Percentiles rank a stretch among this genome's conserved stretches.
Evolutionary conservation across 2,113 vertebrate genomes (phyloP).

Genomic region (Euleptes europaea): DNA sequence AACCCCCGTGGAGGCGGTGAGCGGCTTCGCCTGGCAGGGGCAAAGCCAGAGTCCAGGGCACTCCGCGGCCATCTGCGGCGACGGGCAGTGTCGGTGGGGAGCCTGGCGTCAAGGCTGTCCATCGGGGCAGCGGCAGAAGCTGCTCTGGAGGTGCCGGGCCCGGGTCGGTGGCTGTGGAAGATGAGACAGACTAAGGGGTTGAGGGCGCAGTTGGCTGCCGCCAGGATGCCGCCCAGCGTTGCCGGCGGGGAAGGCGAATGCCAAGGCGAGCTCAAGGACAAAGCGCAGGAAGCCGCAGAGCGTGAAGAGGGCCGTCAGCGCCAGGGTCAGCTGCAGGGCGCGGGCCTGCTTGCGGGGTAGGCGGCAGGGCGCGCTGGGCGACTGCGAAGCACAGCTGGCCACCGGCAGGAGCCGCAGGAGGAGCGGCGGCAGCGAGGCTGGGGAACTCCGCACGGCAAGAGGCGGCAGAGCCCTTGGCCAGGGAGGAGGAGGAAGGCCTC

Average conservation of each 20-base stretch:
- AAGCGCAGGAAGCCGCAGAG: conserved; percentile 72
- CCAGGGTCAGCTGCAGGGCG: conserved; percentile 72
- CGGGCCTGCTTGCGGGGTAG: conserved; percentile 67
- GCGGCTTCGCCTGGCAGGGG: not conserved
- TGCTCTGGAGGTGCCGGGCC: conserved; percentile 62
- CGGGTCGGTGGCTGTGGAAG: conserved; percentile 72
- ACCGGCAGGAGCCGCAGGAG: conserved; percentile 63
- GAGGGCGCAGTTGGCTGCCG: conserved; percentile 61
- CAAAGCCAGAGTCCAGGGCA: not conserved
- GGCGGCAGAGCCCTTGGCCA: conserved; percentile 13
- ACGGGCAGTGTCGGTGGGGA: not conserved
- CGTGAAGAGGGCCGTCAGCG: conserved; percentile 64
- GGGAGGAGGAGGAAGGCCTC: too few species aligned
- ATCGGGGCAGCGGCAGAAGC: conserved; percentile 36
- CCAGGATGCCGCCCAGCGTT: conserved; percentile 58
- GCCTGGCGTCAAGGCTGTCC: not conserved
- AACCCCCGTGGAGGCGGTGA: not conserved
- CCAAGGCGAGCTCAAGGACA: conserved; percentile 59
- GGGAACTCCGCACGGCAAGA: not conserved
- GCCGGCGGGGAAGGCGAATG: not conserved
- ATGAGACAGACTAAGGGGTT: conserved; percentile 73
- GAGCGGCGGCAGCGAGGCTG: conserved; percentile 42
- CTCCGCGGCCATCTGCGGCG: not conserved
- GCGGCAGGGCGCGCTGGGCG: conserved; percentile 22
- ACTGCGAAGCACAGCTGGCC: conserved; percentile 61